Evolutionary conservation across 2,888 invertebrate genomes (phyloP).

Genomic region (Agrilus mali): DNA sequence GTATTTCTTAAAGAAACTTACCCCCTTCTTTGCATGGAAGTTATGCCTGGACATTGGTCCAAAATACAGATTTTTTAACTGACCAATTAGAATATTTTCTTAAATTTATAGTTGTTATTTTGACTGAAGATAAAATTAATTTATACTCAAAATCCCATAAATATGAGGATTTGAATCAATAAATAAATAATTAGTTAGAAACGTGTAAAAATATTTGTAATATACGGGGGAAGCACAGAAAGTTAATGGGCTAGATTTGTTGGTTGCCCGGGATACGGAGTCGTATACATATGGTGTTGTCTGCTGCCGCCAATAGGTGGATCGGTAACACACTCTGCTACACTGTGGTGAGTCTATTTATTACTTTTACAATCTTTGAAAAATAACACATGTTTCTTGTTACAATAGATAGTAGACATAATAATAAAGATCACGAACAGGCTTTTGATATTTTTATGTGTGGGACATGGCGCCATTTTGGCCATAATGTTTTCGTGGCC

Average conservation of each 20-base stretch:
- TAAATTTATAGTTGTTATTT: too few relatives aligned
- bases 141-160: too few relatives aligned
- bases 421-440: slow-evolving; percentile 9
- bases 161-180: too few relatives aligned
- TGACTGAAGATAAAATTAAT: too few relatives aligned
- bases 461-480: slow-evolving; percentile 17
- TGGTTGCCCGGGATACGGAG: slow-evolving; percentile 31
- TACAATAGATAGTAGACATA: slow-evolving; percentile 16
- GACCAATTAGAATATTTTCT: too few relatives aligned
- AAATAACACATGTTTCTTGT: slow-evolving; percentile 20
- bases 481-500: not conserved
- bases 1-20: too few relatives aligned
- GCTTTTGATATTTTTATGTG: slow-evolving; percentile 18
- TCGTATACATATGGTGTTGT: slow-evolving; percentile 29
- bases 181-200: too few relatives aligned
- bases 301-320: slow-evolving; percentile 32
- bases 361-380: slow-evolving; percentile 25
- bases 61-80: too few relatives aligned
- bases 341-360: slow-evolving; percentile 36
- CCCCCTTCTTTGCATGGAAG: too few relatives aligned
- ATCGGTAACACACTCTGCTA: slow-evolving; percentile 31
- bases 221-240: slow-evolving; percentile 20
- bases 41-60: too few relatives aligned
- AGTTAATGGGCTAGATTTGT: slow-evolving; percentile 31
- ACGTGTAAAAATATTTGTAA: too few relatives aligned